Evolutionary conservation across 2,113 vertebrate genomes (phyloP).

Genomic region (Cynocephalus volans): DNA sequence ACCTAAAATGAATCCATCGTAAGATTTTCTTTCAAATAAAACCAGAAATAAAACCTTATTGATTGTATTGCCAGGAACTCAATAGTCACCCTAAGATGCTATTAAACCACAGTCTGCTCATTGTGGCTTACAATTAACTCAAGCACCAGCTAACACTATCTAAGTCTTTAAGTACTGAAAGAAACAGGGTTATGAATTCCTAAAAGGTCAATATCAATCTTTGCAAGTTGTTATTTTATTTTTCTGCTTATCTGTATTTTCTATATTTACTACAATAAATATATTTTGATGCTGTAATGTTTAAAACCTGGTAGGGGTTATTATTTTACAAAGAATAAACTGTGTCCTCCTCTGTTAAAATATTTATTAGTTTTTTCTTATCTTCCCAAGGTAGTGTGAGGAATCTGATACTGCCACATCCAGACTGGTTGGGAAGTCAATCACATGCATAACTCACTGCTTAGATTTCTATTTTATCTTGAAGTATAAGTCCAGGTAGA

Average conservation of each 20-base stretch:
- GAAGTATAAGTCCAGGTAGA: no score
- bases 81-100: not conserved
- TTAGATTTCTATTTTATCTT: no score
- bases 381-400: no score
- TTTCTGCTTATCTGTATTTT: not conserved
- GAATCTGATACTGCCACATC: no score
- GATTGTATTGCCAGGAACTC: not conserved
- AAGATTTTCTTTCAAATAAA: no score
- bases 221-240: not conserved
- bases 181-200: not conserved
- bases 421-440: no score
- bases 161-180: not conserved
- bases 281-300: not conserved
- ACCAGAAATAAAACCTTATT: no score
- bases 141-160: not conserved
- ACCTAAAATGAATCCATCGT: no score
- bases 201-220: not conserved
- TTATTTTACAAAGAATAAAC: conserved; percentile 46
- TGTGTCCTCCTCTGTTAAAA: no score
- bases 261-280: not conserved
- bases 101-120: not conserved
- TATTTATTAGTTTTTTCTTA: no score
- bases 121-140: conserved; percentile 14
- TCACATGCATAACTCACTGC: no score
- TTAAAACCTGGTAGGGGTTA: not conserved